These are phyloP conservation scores for Lucifuga dentata DNA, from an alignment of 2,113 vertebrate species.

Conservation along the genomic window DNA sequence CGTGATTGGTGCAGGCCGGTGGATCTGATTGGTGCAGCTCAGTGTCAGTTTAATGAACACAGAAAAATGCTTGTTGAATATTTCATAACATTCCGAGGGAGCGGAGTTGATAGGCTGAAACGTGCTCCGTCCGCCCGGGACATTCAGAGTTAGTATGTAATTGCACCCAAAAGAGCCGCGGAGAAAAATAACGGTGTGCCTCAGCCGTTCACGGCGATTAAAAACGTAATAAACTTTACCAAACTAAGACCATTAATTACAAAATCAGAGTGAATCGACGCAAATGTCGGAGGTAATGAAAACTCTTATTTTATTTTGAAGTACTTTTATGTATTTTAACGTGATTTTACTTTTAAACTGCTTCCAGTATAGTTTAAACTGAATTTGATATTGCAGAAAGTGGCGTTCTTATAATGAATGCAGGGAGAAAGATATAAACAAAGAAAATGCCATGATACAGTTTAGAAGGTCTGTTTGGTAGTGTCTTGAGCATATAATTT, in stretches of 20 bases:
- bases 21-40: conserved; percentile 25
- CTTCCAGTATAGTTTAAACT: too few relatives aligned
- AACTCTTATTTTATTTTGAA: background rate
- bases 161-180: background rate
- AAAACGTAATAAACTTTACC: background rate
- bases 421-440: too few relatives aligned
- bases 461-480: too few relatives aligned
- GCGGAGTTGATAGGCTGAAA: background rate
- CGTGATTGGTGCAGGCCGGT: conserved; percentile 43
- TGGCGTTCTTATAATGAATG: too few relatives aligned
- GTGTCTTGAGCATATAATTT: too few relatives aligned
- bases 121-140: conserved; percentile 4
- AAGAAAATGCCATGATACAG: too few relatives aligned
- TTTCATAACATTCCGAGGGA: background rate
- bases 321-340: background rate
- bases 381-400: too few relatives aligned
- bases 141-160: background rate
- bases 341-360: background rate
- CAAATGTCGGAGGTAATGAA: conserved; percentile 32
- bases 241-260: background rate
- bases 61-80: accelerated
- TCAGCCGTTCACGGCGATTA: background rate
- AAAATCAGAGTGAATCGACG: too few relatives aligned
- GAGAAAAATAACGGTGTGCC: background rate
- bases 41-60: conserved; percentile 7